phyloP scores from a whole-genome alignment of 2,888 invertebrate species.

The Rutpela maculata region DNA sequence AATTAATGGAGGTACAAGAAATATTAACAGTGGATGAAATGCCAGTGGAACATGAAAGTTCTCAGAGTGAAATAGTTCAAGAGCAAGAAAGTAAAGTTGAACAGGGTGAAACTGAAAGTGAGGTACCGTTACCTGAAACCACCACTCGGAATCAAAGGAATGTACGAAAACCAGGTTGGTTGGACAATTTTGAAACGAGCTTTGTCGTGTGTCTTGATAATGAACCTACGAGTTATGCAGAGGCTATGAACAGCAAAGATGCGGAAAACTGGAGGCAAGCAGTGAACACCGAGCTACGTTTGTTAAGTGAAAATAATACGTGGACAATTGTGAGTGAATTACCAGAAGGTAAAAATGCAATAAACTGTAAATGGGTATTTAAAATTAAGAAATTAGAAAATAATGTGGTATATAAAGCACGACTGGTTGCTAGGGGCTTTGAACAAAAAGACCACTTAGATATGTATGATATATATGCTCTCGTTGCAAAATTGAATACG shows the following conservation, averaged over 20 bases:
- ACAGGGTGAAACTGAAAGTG: too few relatives aligned
- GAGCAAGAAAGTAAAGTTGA: too few relatives aligned
- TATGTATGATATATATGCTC: neutral
- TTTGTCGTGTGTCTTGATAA: neutral
- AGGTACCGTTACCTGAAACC: too few relatives aligned
- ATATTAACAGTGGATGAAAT: neutral
- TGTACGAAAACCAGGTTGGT: too few relatives aligned
- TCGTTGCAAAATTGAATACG: constrained; percentile 72
- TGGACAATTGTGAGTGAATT: neutral
- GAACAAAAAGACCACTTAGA: neutral
- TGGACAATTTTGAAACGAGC: neutral
- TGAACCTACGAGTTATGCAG: neutral
- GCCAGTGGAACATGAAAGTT: too few relatives aligned
- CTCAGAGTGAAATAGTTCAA: too few relatives aligned
- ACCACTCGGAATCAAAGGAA: too few relatives aligned
- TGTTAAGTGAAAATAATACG: neutral
- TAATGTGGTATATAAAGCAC: constrained; percentile 13
- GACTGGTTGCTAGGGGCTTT: neutral
- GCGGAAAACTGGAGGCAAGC: neutral
- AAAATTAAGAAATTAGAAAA: neutral
- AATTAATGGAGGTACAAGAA: neutral
- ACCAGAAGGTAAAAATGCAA: neutral
- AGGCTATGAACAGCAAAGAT: neutral
- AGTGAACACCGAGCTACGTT: neutral
- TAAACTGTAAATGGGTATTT: neutral